These are phyloP conservation scores for Tenthredo mesomela DNA, from an alignment of 2,888 invertebrate genomes.

Conservation along the genomic window DNA sequence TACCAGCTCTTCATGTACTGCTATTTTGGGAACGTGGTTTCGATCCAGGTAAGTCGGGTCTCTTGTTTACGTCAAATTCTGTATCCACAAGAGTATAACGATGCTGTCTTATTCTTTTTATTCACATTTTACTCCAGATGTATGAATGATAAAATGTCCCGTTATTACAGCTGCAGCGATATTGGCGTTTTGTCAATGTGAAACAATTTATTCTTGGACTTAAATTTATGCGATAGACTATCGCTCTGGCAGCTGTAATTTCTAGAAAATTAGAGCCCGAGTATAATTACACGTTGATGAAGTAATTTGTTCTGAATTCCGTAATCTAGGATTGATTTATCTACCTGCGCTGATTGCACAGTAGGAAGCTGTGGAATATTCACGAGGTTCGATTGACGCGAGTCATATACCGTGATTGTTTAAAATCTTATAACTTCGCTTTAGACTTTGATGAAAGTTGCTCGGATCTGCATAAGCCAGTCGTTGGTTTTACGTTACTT, in stretches of 20 bases:
- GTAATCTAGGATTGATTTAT: not conserved
- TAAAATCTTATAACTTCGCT: not conserved
- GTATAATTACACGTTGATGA: conserved; percentile 25
- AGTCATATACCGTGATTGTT: not conserved
- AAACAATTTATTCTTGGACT: not conserved
- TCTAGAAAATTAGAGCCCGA: not conserved
- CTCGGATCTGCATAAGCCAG: not conserved
- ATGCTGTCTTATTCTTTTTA: not conserved
- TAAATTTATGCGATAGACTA: not conserved
- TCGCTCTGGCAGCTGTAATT: not conserved
- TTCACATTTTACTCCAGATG: not conserved
- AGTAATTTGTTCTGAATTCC: conserved; percentile 7
- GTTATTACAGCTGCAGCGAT: not conserved
- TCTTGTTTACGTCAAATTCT: not conserved
- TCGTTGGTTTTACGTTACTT: not conserved
- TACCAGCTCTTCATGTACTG: conserved; percentile 45
- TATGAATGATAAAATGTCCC: not conserved
- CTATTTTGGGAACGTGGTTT: conserved; percentile 12
- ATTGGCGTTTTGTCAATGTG: not conserved
- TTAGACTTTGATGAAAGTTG: not conserved
- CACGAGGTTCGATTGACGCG: not conserved
- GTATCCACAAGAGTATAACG: not conserved
- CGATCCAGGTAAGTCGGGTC: conserved; percentile 13
- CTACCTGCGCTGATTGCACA: not conserved
- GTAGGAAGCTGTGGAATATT: conserved; percentile 2